A percentile compares a stretch with the other conserved stretches of the same genome.
These are phyloP conservation scores for Phyllopteryx taeniolatus DNA, from an alignment of 2,113 vertebrate species.

Conservation along the genomic window DNA sequence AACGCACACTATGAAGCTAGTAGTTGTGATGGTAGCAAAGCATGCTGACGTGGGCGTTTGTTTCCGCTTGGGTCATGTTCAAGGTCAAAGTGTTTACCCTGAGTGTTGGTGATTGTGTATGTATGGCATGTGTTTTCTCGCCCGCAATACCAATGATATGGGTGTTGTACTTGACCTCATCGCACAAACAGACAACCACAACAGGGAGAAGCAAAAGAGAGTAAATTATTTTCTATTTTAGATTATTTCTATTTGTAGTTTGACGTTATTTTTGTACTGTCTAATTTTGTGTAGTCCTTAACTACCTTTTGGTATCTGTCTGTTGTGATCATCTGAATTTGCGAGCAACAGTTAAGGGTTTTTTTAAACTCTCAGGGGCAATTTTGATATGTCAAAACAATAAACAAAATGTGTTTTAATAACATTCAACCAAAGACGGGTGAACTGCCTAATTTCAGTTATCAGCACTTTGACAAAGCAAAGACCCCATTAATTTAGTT, in stretches of 20 bases:
- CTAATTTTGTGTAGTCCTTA: neutral
- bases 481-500: no score
- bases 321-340: no score
- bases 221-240: neutral
- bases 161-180: constrained; percentile 38
- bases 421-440: no score
- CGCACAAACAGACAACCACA: constrained; percentile 41
- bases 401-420: no score
- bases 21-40: constrained; percentile 23
- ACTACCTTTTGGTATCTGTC: neutral
- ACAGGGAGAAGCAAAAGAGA: constrained; percentile 5
- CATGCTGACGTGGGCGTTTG: constrained; percentile 40
- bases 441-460: no score
- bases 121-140: constrained; percentile 46
- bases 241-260: neutral
- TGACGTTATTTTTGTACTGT: neutral
- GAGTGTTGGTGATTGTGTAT: constrained; percentile 33
- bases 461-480: no score
- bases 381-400: no score
- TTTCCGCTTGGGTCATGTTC: constrained; percentile 57
- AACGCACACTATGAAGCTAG: constrained; percentile 21
- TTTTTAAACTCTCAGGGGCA: no score
- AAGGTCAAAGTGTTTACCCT: constrained; percentile 52
- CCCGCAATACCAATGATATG: constrained; percentile 50
- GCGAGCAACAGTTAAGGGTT: no score